Conservation (phyloP, 1,140 invertebrate genomes). For the Sarcophaga peregrina region DNA sequence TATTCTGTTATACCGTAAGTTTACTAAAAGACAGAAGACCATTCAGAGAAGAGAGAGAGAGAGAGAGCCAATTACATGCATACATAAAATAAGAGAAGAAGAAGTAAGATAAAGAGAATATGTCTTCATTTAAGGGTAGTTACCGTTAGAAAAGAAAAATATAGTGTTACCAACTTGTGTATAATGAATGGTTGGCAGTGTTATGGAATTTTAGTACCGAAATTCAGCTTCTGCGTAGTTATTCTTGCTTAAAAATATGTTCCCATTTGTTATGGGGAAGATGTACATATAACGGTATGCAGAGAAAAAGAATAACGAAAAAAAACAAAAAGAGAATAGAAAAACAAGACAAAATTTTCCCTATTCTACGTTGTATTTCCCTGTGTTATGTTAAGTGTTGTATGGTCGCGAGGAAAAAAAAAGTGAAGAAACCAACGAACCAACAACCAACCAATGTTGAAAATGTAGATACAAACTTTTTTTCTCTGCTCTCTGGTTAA, state of each 20-base stretch:
- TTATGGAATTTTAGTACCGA: slow-evolving; percentile 1
- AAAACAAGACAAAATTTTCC: background rate
- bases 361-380: background rate
- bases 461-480: slow-evolving; percentile 35
- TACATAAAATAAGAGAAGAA: too few relatives aligned
- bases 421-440: too few relatives aligned
- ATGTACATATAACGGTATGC: background rate
- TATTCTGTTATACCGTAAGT: too few relatives aligned
- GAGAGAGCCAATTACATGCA: background rate
- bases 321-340: too few relatives aligned
- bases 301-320: background rate
- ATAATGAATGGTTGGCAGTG: background rate
- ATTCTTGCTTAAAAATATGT: background rate
- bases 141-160: background rate
- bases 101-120: too few relatives aligned
- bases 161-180: background rate
- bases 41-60: background rate
- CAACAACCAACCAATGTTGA: too few relatives aligned
- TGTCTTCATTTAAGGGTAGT: too few relatives aligned
- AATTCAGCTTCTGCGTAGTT: background rate
- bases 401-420: too few relatives aligned
- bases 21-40: background rate
- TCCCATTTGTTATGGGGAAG: slow-evolving; percentile 1
- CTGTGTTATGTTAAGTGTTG: background rate
- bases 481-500: slow-evolving; percentile 38